A percentile compares a stretch with the other conserved stretches of the same genome.
Conservation (phyloP, 1,140 invertebrate species). For the Neodiprion lecontei region DNA sequence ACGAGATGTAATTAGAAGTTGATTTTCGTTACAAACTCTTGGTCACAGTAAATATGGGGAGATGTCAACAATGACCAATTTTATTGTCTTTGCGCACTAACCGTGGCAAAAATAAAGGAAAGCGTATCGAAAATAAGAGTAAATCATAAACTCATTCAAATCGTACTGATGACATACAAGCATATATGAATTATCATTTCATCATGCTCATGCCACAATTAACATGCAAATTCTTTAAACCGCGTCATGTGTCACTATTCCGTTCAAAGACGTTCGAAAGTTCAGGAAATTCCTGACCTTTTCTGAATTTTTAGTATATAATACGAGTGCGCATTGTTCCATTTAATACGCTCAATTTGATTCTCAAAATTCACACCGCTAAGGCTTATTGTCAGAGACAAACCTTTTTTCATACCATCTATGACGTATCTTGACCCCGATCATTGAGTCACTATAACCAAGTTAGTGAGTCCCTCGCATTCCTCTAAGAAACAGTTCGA, state of each 20-base stretch:
- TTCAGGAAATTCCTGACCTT: no score
- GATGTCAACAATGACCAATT: not conserved
- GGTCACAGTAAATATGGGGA: not conserved
- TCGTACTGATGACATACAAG: not conserved
- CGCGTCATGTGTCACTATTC: no score
- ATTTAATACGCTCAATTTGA: no score
- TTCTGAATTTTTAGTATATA: no score
- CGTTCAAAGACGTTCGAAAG: no score
- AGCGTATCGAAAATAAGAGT: conserved; percentile 7
- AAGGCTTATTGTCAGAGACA: no score
- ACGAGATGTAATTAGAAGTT: not conserved
- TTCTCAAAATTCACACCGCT: no score
- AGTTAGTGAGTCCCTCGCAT: not conserved
- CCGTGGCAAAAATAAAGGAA: not conserved
- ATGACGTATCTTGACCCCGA: not conserved
- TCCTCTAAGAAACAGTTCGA: not conserved
- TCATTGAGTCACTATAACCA: not conserved
- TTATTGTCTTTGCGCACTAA: not conserved
- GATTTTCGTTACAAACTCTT: not conserved
- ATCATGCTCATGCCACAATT: no score
- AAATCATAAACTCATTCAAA: not conserved
- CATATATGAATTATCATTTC: no score
- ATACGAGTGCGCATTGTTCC: no score
- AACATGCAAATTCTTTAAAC: no score
- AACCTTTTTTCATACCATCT: not conserved